Conservation (phyloP, 1,140 invertebrate species). For the Calliphora vicina region DNA sequence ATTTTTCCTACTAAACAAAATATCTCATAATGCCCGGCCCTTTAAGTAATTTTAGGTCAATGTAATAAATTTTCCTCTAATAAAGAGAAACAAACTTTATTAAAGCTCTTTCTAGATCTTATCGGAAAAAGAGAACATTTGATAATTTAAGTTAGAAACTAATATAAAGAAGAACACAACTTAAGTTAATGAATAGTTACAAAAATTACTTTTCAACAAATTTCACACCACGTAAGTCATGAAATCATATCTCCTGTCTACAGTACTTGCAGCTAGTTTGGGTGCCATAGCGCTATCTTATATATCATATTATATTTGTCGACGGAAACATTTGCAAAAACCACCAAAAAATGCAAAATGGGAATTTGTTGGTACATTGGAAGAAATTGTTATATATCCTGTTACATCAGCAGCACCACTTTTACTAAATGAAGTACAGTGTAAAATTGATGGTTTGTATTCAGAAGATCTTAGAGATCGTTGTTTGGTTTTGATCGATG, state of each 20-base stretch:
- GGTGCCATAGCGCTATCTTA: background rate
- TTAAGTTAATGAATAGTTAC: too few relatives aligned
- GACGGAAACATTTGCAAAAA: background rate
- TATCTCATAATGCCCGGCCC: too few relatives aligned
- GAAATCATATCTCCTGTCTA: background rate
- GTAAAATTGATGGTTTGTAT: slow-evolving; percentile 58
- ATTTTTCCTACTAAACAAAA: too few relatives aligned
- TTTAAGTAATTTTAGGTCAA: too few relatives aligned
- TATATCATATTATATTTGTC: background rate
- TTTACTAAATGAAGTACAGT: slow-evolving; percentile 56
- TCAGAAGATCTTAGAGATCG: slow-evolving; percentile 62
- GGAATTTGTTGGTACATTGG: slow-evolving; percentile 62
- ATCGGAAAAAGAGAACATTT: too few relatives aligned
- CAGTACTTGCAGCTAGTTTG: background rate
- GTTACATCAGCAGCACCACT: slow-evolving; percentile 63
- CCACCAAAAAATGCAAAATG: slow-evolving; percentile 32
- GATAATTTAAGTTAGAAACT: too few relatives aligned
- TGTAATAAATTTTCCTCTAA: too few relatives aligned
- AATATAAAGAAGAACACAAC: too few relatives aligned
- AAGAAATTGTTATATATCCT: slow-evolving; percentile 62
- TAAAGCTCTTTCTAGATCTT: too few relatives aligned
- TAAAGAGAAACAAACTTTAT: background rate
- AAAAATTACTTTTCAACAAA: background rate
- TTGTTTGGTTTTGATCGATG: slow-evolving; percentile 61
- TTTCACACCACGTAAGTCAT: background rate